phyloP scores from a whole-genome alignment of 2,113 vertebrate species.

The Tonatia bakeri region DNA sequence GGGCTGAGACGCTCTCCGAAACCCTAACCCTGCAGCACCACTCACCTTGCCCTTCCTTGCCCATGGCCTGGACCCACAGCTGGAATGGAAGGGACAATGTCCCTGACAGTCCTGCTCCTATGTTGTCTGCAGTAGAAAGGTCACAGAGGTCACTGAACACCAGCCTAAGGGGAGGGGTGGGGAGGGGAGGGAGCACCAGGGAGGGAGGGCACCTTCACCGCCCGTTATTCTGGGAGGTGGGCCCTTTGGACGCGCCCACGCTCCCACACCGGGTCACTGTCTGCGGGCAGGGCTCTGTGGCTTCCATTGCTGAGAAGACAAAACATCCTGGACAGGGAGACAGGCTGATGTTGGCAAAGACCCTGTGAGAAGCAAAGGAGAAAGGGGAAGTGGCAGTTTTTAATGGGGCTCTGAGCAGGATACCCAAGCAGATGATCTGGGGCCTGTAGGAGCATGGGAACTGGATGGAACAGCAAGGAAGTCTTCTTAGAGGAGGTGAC shows the following conservation, averaged over 20 bases:
- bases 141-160: conserved; percentile 80
- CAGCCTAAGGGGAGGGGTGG: conserved; percentile 67
- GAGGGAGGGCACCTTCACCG: neutral
- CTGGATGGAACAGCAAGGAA: neutral
- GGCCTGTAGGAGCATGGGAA: neutral
- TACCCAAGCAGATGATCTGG: neutral
- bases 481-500: neutral
- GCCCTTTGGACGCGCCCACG: neutral
- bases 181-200: neutral
- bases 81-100: conserved; percentile 81
- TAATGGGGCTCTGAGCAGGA: neutral
- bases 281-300: neutral
- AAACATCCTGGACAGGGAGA: neutral
- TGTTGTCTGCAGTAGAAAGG: conserved; percentile 80
- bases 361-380: neutral
- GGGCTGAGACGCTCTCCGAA: neutral
- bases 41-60: neutral
- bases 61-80: conserved; percentile 48
- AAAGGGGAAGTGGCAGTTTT: neutral
- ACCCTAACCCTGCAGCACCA: neutral
- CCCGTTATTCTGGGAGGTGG: neutral
- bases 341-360: neutral
- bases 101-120: conserved; percentile 78
- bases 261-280: neutral
- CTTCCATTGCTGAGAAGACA: neutral